These are phyloP conservation scores for Campopleginae sp. DNA, from an alignment of 2,888 invertebrate species.

Conservation along the genomic window DNA sequence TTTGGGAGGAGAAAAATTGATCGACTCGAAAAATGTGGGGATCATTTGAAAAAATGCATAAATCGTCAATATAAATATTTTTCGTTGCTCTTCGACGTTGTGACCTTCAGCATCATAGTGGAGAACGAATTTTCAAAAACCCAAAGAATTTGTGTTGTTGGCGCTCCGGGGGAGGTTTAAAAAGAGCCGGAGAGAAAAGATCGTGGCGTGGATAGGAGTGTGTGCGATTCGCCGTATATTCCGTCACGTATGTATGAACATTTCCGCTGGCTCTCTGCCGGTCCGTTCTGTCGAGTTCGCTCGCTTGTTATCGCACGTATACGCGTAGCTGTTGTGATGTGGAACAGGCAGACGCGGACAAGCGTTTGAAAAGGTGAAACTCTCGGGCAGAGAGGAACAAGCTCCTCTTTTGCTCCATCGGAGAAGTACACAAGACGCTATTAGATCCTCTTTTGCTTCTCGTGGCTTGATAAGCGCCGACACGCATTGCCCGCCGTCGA, in stretches of 20 bases:
- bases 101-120: too few relatives aligned
- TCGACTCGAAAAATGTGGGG: too few relatives aligned
- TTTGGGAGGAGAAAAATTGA: too few relatives aligned
- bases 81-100: too few relatives aligned
- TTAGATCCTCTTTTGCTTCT: background rate
- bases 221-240: background rate
- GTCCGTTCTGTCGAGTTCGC: slow-evolving; percentile 52
- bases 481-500: background rate
- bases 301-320: slow-evolving; percentile 45
- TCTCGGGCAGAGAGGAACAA: slow-evolving; percentile 44
- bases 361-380: slow-evolving; percentile 39
- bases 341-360: slow-evolving; percentile 2
- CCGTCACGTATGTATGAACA: slow-evolving; percentile 12
- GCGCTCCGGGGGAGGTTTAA: slow-evolving; percentile 21
- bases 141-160: slow-evolving; percentile 6
- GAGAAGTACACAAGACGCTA: slow-evolving; percentile 1
- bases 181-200: slow-evolving; percentile 16
- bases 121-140: too few relatives aligned
- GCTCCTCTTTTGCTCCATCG: background rate
- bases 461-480: slow-evolving; percentile 6
- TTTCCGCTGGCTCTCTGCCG: slow-evolving; percentile 41
- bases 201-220: background rate
- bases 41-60: too few relatives aligned
- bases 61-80: too few relatives aligned
- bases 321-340: slow-evolving; percentile 38